Base-by-base conservation (phyloP, 2,113 vertebrate species). In the Tragelaphus strepsiceros region DNA sequence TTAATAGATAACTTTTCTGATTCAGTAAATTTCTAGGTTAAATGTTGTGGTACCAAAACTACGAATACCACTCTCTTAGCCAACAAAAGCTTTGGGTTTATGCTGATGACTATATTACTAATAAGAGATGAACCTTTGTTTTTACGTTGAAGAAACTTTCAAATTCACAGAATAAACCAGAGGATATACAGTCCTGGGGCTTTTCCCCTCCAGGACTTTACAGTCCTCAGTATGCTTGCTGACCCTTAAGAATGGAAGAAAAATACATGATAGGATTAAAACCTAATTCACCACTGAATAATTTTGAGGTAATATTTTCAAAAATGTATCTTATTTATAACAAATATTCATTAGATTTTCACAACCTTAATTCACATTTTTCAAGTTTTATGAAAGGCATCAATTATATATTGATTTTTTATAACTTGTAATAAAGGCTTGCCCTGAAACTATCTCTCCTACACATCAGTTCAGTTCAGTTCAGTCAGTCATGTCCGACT, bases 11-110 rank as follows among this genome's bases (percentile, higher is more conserved):
- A 93, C 43, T 94, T n/a, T 92, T 82, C 85, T 89, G 49, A 80
- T 85, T 59, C 77, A 14, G 14, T 71, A 94, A 80, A 85, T 80
- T 39, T 26, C 94, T 95, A 89, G 30, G 39, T 78, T 59, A 84
- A 64, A 58, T 82, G 43, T 26, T 95, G 32, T 82, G 92, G 74
- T 97, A 92, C 32, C 51, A n/a, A 92, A 96, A 77, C 59, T 91
- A 96, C 16, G 49, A 77, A 93, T 93, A 77, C 16, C 21, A 74
- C 67, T 51, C 43, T 80, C 88, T 80, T 0, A 91, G 28, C 74
- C 54, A 91, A 14, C 59, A 94, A 88, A 92, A 92, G n/a, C 49
- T 97, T 82, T 67, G 11, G 54, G 10, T 95, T 96, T 97, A 90
- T 59, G 86, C 43, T 62, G 59, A 82, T 86, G 80, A 80, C 28